Evolutionary conservation across 2,888 invertebrate species (phyloP), one percentile per base, ranked within the genome.

Genomic region (Cataglyphis albicans): DNA sequence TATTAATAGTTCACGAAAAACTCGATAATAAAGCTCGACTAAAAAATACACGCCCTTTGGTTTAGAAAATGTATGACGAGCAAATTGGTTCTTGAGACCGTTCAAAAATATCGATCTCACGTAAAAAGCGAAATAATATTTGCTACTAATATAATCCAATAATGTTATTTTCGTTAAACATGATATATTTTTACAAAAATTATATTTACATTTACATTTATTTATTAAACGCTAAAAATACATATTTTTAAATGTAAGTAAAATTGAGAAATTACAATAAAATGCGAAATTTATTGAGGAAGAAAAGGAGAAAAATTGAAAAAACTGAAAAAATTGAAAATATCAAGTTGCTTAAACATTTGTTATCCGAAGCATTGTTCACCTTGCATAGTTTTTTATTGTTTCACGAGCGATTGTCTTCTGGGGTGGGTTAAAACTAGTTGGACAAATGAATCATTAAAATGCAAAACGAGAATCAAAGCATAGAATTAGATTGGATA

Each of bases 401-500:
- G 15, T 29, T 7, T 48, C n/a, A 6, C n/a, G 3, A 65, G 4
- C 38, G 21, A 29, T 61, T 59, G 65, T 82, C 18, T 48, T 32
- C 29, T 41, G 25, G 7, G 2, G 41, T 72, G 85, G 81, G 84
- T 84, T 84, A 83, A 86, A 89, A 78, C 85, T 61, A 64, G 80
- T 82, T 86, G 64, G 81, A 81, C 84, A 87, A 48, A 91, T 86
- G 70, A 82, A 88, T 92, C 91, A 91, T 92, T 92, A 92, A 92
- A 92, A 92, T 92, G 92, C 92, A 92, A 92, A 92, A 89, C 88
- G 87, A 84, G 90, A 91, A 91, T 92, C 92, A 92, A 91, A 92
- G 92, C 89, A 90, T 88, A 83, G 86, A 85, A 88, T 88, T 90
- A 90, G 90, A 91, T 92, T 87, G 86, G 87, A 83, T 87, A 35